Evolutionary conservation across 2,113 vertebrate genomes (phyloP).

Genomic region (Aegypius monachus): DNA sequence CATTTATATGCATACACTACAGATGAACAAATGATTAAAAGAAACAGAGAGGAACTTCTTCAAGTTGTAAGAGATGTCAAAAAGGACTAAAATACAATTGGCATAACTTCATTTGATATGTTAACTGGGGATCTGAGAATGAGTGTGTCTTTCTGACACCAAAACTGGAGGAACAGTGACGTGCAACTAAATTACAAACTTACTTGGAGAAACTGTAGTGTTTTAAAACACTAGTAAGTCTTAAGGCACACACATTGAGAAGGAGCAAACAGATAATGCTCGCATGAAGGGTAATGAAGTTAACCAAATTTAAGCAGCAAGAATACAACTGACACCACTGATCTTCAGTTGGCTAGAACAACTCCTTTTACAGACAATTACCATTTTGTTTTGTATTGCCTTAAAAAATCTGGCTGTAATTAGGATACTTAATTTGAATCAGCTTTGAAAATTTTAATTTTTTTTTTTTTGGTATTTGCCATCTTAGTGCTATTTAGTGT

Average conservation of each 20-base stretch:
- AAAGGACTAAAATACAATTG: neutral
- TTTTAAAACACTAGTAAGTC: neutral
- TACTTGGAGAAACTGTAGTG: neutral
- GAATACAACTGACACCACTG: no score
- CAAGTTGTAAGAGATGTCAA: neutral
- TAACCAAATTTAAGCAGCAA: neutral
- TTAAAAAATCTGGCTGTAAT: neutral
- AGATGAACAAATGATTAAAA: neutral
- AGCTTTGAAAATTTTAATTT: rapidly evolving
- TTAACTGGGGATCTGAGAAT: neutral
- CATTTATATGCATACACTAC: neutral
- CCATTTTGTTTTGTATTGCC: neutral
- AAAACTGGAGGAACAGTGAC: neutral
- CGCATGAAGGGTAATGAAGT: neutral
- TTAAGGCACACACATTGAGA: neutral
- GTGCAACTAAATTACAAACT: neutral
- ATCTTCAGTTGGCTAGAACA: neutral
- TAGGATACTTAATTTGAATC: neutral
- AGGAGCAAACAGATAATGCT: neutral
- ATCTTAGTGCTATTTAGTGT: rapidly evolving
- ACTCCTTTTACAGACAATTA: no score
- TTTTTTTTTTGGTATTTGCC: neutral
- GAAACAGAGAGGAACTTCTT: neutral
- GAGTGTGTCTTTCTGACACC: neutral
- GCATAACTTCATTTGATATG: neutral